Conservation (phyloP, 2,888 invertebrate species). For the Cryptus armator region DNA sequence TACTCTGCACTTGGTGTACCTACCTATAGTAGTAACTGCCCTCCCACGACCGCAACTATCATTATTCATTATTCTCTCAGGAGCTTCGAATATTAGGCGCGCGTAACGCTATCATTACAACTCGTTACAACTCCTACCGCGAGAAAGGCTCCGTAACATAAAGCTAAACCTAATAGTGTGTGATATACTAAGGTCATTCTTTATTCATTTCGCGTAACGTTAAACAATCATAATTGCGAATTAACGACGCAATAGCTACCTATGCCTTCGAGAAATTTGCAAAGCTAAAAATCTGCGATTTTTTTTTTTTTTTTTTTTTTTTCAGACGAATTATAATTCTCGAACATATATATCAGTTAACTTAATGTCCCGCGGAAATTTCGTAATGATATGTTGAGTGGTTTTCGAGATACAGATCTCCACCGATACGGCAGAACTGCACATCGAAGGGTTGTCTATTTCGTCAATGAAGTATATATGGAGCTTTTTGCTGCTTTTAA, state of each 20-base stretch:
- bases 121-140: not conserved
- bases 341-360: not conserved
- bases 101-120: not conserved
- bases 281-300: not conserved
- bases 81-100: conserved; percentile 48
- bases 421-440: not conserved
- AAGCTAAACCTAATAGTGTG: not conserved
- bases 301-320: no score
- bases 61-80: conserved; percentile 52
- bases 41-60: conserved; percentile 42
- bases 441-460: not conserved
- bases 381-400: not conserved
- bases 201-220: not conserved
- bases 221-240: not conserved
- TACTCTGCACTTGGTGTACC: conserved; percentile 16
- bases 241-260: not conserved
- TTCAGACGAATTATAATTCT: no score
- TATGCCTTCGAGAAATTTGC: not conserved
- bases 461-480: no score
- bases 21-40: not conserved
- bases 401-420: not conserved
- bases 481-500: no score
- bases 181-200: not conserved
- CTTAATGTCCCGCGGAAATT: not conserved
- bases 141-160: not conserved